A percentile compares a stretch with the other conserved stretches of the same genome.
Evolutionary conservation across 1,140 invertebrate species (phyloP).

Genomic region (Ylistrum balloti): DNA sequence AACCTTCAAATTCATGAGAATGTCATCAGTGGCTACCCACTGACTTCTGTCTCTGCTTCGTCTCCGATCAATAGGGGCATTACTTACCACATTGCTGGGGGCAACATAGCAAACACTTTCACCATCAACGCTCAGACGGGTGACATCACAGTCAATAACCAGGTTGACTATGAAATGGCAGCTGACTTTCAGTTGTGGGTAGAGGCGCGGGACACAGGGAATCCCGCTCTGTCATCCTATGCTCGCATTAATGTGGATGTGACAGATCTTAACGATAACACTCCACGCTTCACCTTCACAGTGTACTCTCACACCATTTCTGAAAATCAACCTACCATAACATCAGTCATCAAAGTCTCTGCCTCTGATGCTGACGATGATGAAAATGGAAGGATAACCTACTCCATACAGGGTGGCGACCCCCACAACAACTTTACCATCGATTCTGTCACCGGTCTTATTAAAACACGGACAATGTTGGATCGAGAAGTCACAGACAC

Average conservation of each 20-base stretch:
- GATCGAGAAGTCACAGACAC: conserved; percentile 93
- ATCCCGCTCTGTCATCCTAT: conserved; percentile 65
- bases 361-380: conserved; percentile 88
- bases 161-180: conserved; percentile 94
- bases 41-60: conserved; percentile 81
- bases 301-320: conserved; percentile 93
- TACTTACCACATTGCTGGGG: conserved; percentile 92
- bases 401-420: conserved; percentile 87
- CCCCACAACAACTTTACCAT: conserved; percentile 67
- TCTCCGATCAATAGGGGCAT: conserved; percentile 86
- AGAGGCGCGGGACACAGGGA: conserved; percentile 89
- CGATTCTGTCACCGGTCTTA: conserved; percentile 88
- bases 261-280: conserved; percentile 90
- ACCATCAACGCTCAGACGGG: conserved; percentile 90
- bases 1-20: conserved; percentile 69
- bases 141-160: conserved; percentile 89
- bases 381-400: conserved; percentile 91
- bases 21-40: conserved; percentile 71
- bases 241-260: conserved; percentile 71
- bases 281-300: conserved; percentile 90
- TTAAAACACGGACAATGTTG: conserved; percentile 91
- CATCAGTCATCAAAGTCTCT: conserved; percentile 60
- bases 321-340: conserved; percentile 86
- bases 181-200: conserved; percentile 95
- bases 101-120: conserved; percentile 93